A percentile compares a stretch with the other conserved stretches of the same genome.
Conservation (phyloP, 2,888 invertebrate species). For the Brachyptera risi region DNA sequence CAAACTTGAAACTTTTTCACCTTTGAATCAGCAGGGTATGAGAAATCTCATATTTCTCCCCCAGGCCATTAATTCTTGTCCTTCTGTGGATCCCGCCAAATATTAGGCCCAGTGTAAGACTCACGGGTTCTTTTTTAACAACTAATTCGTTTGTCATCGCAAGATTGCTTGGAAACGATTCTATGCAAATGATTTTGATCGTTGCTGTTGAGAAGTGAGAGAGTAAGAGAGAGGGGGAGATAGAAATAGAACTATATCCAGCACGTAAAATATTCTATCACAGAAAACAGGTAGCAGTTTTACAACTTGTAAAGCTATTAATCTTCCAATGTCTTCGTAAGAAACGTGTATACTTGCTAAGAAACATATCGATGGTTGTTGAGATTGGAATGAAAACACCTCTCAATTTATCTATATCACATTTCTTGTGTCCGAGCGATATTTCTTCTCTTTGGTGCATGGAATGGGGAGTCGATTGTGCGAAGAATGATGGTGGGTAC, state of each 20-base stretch:
- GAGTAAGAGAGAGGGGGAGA: not conserved
- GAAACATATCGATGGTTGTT: constrained; percentile 20
- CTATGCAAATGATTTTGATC: constrained; percentile 2
- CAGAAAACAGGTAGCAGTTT: constrained; percentile 27
- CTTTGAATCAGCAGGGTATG: not conserved
- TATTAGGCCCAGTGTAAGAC: no score
- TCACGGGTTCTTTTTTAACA: not conserved
- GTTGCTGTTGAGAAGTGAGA: not conserved
- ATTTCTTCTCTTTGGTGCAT: no score
- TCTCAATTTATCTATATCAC: constrained; percentile 17
- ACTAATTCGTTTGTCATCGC: constrained; percentile 8
- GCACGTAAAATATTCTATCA: not conserved
- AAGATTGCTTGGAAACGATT: not conserved
- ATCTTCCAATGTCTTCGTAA: constrained; percentile 3
- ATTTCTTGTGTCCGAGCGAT: constrained; percentile 12
- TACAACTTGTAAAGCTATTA: constrained; percentile 23
- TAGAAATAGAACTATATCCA: no score
- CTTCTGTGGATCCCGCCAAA: not conserved
- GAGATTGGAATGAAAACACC: constrained; percentile 20
- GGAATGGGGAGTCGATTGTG: no score
- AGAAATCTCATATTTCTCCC: not conserved
- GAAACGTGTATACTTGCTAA: not conserved
- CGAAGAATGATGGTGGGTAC: no score
- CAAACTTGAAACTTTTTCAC: constrained; percentile 2
- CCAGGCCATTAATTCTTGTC: not conserved